Conservation (phyloP, 2,113 vertebrate genomes). For the Oxyruncus cristatus region DNA sequence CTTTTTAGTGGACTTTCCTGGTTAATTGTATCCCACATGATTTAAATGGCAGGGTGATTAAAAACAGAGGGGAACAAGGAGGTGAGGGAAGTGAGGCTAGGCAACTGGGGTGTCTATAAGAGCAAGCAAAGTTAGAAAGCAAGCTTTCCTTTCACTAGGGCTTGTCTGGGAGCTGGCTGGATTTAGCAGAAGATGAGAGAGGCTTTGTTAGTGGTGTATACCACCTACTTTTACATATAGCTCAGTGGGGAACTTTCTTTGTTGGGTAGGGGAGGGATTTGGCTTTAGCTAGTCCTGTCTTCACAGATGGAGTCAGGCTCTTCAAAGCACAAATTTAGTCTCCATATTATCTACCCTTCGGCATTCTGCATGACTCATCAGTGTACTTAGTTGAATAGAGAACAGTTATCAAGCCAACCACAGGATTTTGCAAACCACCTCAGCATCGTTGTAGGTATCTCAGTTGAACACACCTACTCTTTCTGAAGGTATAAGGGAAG, state of each 20-base stretch:
- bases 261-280: conserved; percentile 33
- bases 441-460: conserved; percentile 48
- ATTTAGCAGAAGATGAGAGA: conserved; percentile 33
- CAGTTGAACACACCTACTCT: neutral
- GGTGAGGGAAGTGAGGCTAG: neutral
- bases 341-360: conserved; percentile 22
- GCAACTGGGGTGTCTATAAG: conserved; percentile 5
- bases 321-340: conserved; percentile 45
- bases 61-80: neutral
- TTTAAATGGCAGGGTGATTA: conserved; percentile 16
- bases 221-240: conserved; percentile 45
- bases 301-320: conserved; percentile 23
- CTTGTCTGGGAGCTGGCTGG: neutral
- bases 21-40: neutral
- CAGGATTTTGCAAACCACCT: conserved; percentile 42
- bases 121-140: neutral
- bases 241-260: neutral
- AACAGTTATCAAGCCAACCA: conserved; percentile 45
- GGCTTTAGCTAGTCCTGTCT: conserved; percentile 7
- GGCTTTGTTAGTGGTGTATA: conserved; percentile 34
- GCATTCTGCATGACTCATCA: conserved; percentile 9
- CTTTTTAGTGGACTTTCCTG: neutral
- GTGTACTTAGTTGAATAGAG: conserved; percentile 20
- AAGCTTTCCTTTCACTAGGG: neutral
- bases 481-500: neutral